Evolutionary conservation across 2,888 invertebrate genomes (phyloP), one percentile per base, ranked within the genome.

Genomic region (Scaptomyza tumidula): DNA sequence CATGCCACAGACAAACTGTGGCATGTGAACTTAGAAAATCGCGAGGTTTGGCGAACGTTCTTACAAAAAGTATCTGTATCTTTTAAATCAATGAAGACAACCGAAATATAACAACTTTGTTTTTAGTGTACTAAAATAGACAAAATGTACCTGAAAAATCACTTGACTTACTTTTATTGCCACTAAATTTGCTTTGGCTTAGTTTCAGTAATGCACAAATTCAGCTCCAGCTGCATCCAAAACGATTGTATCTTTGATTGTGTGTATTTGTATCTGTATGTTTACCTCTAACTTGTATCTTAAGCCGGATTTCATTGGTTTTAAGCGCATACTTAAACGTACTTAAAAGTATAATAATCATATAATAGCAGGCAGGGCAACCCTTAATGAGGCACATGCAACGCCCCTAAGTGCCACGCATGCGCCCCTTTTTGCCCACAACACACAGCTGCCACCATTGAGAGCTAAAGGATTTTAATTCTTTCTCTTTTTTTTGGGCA

Each of bases 321-420:
- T 72, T 78, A 74, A 84, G 87, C 70, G 81, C 66, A 83, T 86
- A 69, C 68, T 83, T 67, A 76, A 83, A 74, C 46, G 64, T 59
- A 68, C 63, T 63, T 72, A 68, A 58, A 57, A 59, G 53, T 45
- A 62, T 64, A 46, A 56, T 19, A n/a, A 35, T 50, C 33, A 35
- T 39, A 39, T 46, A 58, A 66, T 44, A 24, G 58, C 72, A 64
- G 37, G 37, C 31, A 16, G 45, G 13, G 33, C 33, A 58, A 79
- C 88, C 83, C 83, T 64, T 80, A 82, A 86, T 71, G 19, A 52
- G 31, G 33, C 44, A 29, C 27, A 63, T 49, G 62, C 58, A 57
- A 66, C 76, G 76, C 66, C 79, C 69, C 76, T 79, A 61, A 80
- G 75, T 58, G 75, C 61, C 77, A 50, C 71, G 72, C 76, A 57